Percentiles rank a stretch among this genome's conserved stretches.
Evolutionary conservation across 2,113 vertebrate genomes (phyloP).

Genomic region (Catharus minimus): DNA sequence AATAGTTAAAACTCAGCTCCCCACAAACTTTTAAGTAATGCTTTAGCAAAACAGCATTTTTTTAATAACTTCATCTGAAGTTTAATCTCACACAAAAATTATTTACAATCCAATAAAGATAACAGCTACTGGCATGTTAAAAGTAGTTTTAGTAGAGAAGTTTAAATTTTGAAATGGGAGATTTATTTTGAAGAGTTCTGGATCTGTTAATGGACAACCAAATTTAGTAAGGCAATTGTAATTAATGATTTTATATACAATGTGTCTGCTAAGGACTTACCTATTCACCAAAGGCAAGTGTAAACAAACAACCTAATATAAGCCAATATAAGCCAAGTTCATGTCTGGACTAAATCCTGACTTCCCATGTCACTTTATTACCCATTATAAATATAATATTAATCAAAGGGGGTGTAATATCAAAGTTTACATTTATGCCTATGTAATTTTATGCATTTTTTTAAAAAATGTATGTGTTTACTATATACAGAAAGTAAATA

Average conservation of each 20-base stretch:
- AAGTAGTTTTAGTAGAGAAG: not conserved
- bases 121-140: not conserved
- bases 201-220: not conserved
- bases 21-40: not conserved
- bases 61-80: not conserved
- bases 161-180: not conserved
- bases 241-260: not conserved
- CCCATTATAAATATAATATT: not conserved
- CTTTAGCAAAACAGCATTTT: not conserved
- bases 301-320: not conserved
- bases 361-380: not conserved
- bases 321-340: not conserved
- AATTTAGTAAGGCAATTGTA: not conserved
- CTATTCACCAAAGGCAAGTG: not conserved
- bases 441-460: accelerated
- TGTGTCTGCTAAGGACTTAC: not conserved
- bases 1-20: not conserved
- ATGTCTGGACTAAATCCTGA: not conserved
- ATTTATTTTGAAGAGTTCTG: not conserved
- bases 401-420: not conserved
- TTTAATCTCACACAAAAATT: not conserved
- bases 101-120: not conserved
- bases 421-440: not conserved
- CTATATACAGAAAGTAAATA: not conserved
- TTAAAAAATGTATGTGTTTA: not conserved